Conservation (phyloP, 35 echinoderm and acorn worm species). For the Heliocidaris tuberculata region DNA sequence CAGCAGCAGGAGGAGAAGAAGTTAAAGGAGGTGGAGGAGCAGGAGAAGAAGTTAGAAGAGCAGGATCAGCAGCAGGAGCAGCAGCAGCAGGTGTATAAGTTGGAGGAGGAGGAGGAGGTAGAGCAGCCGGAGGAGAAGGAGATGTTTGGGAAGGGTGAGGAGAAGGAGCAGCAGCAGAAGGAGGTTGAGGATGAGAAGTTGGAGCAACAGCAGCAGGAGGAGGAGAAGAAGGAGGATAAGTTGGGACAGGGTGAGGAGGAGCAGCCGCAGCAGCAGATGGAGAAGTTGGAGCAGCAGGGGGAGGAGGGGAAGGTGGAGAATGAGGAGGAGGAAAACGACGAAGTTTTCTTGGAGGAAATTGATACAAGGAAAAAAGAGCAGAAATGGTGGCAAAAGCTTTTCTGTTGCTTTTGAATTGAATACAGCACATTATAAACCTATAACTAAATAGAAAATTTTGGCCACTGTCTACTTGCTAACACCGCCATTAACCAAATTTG, state of each 20-base stretch:
- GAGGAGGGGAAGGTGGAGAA: conserved; percentile 17
- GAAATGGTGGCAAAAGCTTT: too few species aligned
- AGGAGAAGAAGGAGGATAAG: conserved; percentile 22
- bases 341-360: not conserved
- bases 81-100: not conserved
- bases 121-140: not conserved
- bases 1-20: too few species aligned
- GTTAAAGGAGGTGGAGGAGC: too few species aligned
- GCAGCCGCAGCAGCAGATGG: not conserved
- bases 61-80: not conserved
- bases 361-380: not conserved
- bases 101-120: conserved; percentile 25
- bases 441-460: too few species aligned
- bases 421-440: too few species aligned
- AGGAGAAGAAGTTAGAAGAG: too few species aligned
- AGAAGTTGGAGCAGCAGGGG: conserved; percentile 26
- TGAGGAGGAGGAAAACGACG: conserved; percentile 26
- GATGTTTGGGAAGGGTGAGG: not conserved
- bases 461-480: too few species aligned
- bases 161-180: conserved; percentile 30
- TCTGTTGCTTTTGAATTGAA: too few species aligned
- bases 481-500: too few species aligned
- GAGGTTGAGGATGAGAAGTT: not conserved
- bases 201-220: not conserved
- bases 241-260: not conserved